Base-by-base conservation (phyloP, 2,113 vertebrate species). In the Coreoperca whiteheadi region DNA sequence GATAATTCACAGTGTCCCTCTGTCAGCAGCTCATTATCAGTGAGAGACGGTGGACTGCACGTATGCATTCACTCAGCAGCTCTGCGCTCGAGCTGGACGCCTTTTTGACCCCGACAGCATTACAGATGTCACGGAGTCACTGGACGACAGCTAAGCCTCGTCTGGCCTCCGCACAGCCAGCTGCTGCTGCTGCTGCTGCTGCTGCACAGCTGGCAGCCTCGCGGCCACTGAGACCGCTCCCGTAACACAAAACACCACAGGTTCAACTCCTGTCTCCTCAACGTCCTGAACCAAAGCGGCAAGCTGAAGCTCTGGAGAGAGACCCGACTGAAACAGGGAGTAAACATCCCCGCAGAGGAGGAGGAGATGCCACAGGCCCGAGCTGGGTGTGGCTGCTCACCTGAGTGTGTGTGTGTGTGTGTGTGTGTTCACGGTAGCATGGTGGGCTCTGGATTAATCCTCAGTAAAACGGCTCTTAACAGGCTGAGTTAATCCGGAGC, bases 401-500 rank as follows among this genome's bases (percentile, higher is more conserved):
- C 14, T 50, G 41, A 30, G 64, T 79, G 48, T 68, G 30, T 59
- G 59, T 78, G 30, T 59, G 59, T 78, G 64, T 79, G 48, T 68
- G 60, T 80, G 25, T 66, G 30, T 59, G 59, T 78, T 56, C 72
- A 32, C 63, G 50, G 60, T 18, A 1, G 64, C 41, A 21, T 41
- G 61, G 61, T 61, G 70, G 41, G 75, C 30, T 77, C 32, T 43
- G 81, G 60, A 84, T 87, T 88, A 90, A 90, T 85, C 77, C 57
- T 14, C 59, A 57, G 21, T 70, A 61, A 77, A 77, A 74, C 65
- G 75, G 79, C 77, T 91, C 67, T 57, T 70, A 90, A 84, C 74
- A 65, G 82, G 50, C 60, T 15, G 74, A 82, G 69, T 89, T 89
- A 88, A 89, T 90, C 87, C 68, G 25, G 16, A 67, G 81, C 72